Evolutionary conservation across 2,888 invertebrate genomes (phyloP), one percentile per base, ranked within the genome.

Genomic region (Leptopilina myrica): DNA sequence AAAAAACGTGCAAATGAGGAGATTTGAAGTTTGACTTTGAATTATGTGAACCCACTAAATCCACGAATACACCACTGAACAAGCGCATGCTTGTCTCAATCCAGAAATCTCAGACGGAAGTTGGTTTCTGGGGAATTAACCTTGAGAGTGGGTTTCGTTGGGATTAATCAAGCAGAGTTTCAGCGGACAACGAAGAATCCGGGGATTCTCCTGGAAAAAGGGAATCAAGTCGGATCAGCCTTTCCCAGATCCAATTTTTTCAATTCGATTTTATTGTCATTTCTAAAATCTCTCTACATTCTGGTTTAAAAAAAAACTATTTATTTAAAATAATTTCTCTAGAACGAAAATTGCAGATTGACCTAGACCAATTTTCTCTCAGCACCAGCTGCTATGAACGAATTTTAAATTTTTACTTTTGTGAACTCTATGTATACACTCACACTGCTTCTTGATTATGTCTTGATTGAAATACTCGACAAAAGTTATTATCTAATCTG

Each of bases 11-110:
- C 14, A 12, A 26, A 49, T 8, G 11, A 6, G 26, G 33, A 69
- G 20, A 8, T 26, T 49, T 69, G 69, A 69, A 69, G 26, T 53
- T 8, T 14, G 26, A 20, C 20, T 69, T 53, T 14, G 26, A 49
- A 20, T 12, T 14, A 49, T 14, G 33, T 26, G 53, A 20, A 53
- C 26, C 33, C n/a, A 59, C 33, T 73, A 73, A 59, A 73, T 73
- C 73, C 40, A 56, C 33, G 56, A 73, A 56, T 56, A 73, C 73
- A 59, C 56, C 73, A 56, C 33, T 56, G 56, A 59, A 73, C 53
- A 59, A 73, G 56, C 73, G 33, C 73, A 33, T 56, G 73, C 56
- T 73, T 56, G 56, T 73, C 73, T 73, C 56, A 56, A 73, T 73
- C 40, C 73, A 40, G 26, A 59, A 73, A 73, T 59, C 73, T 73